Conservation (phyloP, 2,797 vertebrate species). For the Novumbra hubbsi region DNA sequence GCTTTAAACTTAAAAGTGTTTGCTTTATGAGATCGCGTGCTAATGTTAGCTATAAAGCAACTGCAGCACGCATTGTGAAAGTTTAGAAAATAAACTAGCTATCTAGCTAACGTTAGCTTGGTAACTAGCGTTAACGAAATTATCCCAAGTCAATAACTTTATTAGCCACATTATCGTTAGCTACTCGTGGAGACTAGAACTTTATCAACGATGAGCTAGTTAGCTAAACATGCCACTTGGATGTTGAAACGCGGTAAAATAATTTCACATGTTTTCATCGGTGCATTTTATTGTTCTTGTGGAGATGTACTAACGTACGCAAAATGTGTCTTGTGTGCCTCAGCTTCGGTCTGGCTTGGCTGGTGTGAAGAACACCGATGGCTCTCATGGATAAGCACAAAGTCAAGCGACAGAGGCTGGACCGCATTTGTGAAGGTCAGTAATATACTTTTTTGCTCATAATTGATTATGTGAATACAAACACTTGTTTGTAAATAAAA, state of each 20-base stretch:
- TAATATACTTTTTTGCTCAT: not conserved
- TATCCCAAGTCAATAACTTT: slow-evolving; percentile 2
- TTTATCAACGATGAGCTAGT: not conserved
- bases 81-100: not conserved
- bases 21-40: not conserved
- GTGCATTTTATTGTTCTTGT: not conserved
- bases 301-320: not conserved
- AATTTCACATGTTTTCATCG: not conserved
- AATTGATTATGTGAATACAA: not conserved
- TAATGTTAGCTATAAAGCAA: not conserved
- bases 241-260: not conserved
- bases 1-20: not conserved
- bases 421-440: slow-evolving; percentile 99
- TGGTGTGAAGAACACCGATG: slow-evolving; percentile 43
- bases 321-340: not conserved
- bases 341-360: not conserved
- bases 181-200: not conserved
- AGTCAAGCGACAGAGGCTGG: slow-evolving; percentile 97
- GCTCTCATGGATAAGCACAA: slow-evolving; percentile 99
- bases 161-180: not conserved
- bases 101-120: too few species aligned
- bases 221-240: not conserved
- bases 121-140: too few species aligned
- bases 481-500: not conserved
- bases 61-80: not conserved